Conservation (phyloP, 2,113 vertebrate genomes). For the Proteles cristata region DNA sequence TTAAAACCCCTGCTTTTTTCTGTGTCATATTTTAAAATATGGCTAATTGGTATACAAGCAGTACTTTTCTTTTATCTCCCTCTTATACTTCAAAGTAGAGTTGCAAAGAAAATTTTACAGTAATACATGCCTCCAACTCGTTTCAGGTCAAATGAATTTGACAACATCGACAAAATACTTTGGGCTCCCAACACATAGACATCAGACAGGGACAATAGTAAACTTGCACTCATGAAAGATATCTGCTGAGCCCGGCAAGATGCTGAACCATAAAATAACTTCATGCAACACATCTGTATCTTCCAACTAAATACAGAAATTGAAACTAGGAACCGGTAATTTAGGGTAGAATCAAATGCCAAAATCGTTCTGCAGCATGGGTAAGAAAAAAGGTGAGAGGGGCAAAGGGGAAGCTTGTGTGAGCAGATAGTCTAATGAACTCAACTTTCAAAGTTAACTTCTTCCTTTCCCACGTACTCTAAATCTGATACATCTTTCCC, state of each 20-base stretch:
- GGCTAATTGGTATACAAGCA: neutral
- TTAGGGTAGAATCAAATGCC: neutral
- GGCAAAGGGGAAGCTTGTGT: constrained; percentile 4
- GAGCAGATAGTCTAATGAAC: neutral
- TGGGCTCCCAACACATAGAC: neutral
- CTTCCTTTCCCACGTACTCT: constrained; percentile 67
- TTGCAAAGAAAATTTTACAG: neutral
- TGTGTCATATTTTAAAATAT: neutral
- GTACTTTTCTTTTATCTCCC: neutral
- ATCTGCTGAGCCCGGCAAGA: neutral
- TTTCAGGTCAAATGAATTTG: neutral
- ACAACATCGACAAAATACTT: neutral
- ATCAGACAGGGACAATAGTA: neutral
- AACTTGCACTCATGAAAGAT: neutral
- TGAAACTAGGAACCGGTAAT: constrained; percentile 61
- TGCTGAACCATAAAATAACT: neutral
- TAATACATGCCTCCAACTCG: neutral
- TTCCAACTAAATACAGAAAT: constrained; percentile 49
- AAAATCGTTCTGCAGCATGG: constrained; percentile 9
- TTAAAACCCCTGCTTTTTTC: neutral
- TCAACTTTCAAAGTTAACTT: neutral
- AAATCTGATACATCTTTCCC: neutral
- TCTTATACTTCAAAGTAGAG: neutral
- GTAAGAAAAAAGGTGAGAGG: constrained; percentile 1
- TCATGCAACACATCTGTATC: neutral